Evolutionary conservation across 2,888 invertebrate species (phyloP).

Genomic region (Dendrolimus houi): DNA sequence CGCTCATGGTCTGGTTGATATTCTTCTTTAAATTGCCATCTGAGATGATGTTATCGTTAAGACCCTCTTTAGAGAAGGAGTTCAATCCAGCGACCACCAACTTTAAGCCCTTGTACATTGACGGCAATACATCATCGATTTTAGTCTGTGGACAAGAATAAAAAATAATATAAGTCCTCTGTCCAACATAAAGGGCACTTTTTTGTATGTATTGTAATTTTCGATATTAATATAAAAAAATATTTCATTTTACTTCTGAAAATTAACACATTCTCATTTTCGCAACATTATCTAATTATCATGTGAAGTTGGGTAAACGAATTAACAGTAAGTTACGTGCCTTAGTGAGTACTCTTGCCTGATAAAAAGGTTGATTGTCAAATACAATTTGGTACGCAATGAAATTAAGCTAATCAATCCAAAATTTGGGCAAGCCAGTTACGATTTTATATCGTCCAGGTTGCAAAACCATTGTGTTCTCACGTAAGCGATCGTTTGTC

Average conservation of each 20-base stretch:
- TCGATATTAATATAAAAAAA: neutral
- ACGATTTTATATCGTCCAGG: conserved; percentile 33
- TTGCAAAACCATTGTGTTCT: conserved; percentile 70
- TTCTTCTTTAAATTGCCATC: conserved; percentile 49
- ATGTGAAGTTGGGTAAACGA: no score
- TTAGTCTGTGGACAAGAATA: conserved; percentile 41
- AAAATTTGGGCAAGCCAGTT: conserved; percentile 36
- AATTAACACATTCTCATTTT: no score
- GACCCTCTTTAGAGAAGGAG: conserved; percentile 78
- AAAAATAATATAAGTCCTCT: neutral
- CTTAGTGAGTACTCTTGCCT: no score
- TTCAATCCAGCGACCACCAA: conserved; percentile 83
- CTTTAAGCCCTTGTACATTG: conserved; percentile 81
- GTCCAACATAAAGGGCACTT: no score
- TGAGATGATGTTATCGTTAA: conserved; percentile 42
- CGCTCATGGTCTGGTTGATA: conserved; percentile 76
- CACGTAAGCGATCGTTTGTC: conserved; percentile 65
- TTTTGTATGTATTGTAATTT: no score
- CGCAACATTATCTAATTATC: no score
- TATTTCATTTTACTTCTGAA: neutral
- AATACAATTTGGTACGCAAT: neutral
- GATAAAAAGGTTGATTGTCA: no score
- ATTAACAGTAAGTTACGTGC: no score
- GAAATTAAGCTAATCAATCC: conserved; percentile 14
- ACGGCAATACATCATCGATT: conserved; percentile 61